Percentiles rank a stretch among this genome's conserved stretches.
Conservation (phyloP, 2,888 invertebrate species). For the Rapana venosa region DNA sequence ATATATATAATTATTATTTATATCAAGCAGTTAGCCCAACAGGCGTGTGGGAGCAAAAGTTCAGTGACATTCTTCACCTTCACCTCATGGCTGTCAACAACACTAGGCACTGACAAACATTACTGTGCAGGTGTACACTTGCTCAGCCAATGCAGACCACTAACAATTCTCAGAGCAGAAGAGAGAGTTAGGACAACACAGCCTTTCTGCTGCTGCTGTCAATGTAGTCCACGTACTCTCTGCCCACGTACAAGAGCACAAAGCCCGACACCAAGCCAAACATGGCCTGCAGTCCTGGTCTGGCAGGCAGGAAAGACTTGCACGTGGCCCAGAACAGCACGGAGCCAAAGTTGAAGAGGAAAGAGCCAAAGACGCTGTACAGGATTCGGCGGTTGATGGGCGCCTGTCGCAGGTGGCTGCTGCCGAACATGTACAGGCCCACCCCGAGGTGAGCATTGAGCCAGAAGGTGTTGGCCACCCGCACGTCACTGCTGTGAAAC, state of each 20-base stretch:
- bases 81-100: too few species aligned
- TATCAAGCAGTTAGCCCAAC: too few species aligned
- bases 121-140: background rate
- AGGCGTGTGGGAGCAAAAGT: too few species aligned
- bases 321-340: constrained; percentile 92
- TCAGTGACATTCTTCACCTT: too few species aligned
- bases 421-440: constrained; percentile 89
- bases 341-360: constrained; percentile 92
- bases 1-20: too few species aligned
- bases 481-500: constrained; percentile 73
- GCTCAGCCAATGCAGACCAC: background rate
- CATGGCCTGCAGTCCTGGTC: constrained; percentile 84
- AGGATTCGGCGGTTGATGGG: constrained; percentile 85
- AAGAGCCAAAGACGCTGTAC: constrained; percentile 78
- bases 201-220: constrained; percentile 41
- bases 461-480: constrained; percentile 85
- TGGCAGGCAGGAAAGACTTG: constrained; percentile 87
- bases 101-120: too few species aligned
- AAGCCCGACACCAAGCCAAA: constrained; percentile 82
- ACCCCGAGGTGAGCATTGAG: constrained; percentile 89
- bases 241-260: constrained; percentile 61
- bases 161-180: background rate
- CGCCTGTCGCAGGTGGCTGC: constrained; percentile 86
- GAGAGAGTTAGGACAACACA: background rate
- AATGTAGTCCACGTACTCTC: constrained; percentile 59